Conservation (phyloP, 1,140 invertebrate genomes). For the Brachionus angularis region DNA sequence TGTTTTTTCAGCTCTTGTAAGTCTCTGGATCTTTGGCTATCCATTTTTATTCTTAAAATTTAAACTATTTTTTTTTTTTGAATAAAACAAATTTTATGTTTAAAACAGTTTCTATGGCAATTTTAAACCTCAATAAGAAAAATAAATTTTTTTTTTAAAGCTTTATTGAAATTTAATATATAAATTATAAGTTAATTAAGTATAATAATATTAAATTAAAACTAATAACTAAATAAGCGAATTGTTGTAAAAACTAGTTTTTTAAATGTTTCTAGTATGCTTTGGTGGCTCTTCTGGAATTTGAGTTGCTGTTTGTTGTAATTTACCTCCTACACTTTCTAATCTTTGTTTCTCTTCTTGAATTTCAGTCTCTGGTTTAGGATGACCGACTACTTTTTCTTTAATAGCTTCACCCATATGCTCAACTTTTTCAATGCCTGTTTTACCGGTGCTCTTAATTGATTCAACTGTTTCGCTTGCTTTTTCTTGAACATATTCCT, state of each 20-base stretch:
- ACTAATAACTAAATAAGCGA: too few relatives aligned
- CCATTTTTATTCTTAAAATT: neutral
- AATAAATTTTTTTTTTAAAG: neutral
- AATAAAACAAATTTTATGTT: neutral
- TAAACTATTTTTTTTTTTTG: neutral
- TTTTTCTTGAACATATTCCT: neutral
- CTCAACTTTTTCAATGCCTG: constrained; percentile 10
- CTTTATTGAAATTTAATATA: too few relatives aligned
- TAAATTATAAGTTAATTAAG: too few relatives aligned
- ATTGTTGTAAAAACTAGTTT: too few relatives aligned
- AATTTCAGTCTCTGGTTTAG: neutral
- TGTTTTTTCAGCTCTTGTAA: constrained; percentile 49
- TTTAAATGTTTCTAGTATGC: too few relatives aligned
- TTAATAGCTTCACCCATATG: constrained; percentile 24
- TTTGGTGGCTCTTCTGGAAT: too few relatives aligned
- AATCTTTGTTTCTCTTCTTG: constrained; percentile 12
- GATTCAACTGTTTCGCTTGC: neutral
- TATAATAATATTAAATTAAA: too few relatives aligned
- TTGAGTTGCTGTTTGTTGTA: too few relatives aligned
- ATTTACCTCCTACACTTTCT: too few relatives aligned
- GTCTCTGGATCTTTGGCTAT: constrained; percentile 33
- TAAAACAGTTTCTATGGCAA: neutral
- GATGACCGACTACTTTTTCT: neutral
- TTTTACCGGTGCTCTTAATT: constrained; percentile 1
- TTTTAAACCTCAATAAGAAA: neutral